Evolutionary conservation across 2,888 invertebrate species (phyloP), one percentile per base, ranked within the genome.

Genomic region (Eupithecia subfuscata): DNA sequence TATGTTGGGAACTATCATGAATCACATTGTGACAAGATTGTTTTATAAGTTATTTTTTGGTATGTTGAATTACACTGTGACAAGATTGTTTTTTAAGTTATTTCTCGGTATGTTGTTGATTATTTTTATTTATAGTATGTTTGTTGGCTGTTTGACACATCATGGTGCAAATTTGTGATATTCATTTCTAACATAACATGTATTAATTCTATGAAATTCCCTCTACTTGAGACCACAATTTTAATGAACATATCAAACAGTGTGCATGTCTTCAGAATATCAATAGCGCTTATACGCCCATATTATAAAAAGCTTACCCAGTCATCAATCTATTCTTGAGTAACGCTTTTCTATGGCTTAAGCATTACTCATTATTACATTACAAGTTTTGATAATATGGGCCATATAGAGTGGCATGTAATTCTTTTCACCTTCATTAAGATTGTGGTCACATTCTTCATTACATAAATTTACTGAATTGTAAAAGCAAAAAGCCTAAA

Each of bases 61-160:
- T 68, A 43, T 60, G 67, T 73, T 76, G 37, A 37, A 37, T 37
- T 69, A 14, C 45, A 65, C n/a, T 25, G 30, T 63, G 63, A 63
- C 30, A 63, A 63, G 63, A 63, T 30, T 63, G 30, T 67, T 67
- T 40, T 63, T 0, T n/a, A 18, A 34, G 30, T 43, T 34, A 12
- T 48, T 70, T 71, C 74, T 69, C 22, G 63, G 48, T 68, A 56
- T 60, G 67, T 73, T 76, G 37, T 76, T 70, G 52, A 64, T 65
- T 70, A 71, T 71, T 70, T 60, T 74, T 64, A 69, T 72, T 74
- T 74, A 72, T 74, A 9, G 48, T 52, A 40, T 64, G 70, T 18
- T 52, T 70, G 71, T 69, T 69, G 63, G 43, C 45, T 71, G 45
- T 63, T 68, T 22, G 48, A 45, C 22, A 67, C 22, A 69, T 22